Evolutionary conservation across 23 tunicate species (phyloP).

Genomic region (Ascidia mentula): DNA sequence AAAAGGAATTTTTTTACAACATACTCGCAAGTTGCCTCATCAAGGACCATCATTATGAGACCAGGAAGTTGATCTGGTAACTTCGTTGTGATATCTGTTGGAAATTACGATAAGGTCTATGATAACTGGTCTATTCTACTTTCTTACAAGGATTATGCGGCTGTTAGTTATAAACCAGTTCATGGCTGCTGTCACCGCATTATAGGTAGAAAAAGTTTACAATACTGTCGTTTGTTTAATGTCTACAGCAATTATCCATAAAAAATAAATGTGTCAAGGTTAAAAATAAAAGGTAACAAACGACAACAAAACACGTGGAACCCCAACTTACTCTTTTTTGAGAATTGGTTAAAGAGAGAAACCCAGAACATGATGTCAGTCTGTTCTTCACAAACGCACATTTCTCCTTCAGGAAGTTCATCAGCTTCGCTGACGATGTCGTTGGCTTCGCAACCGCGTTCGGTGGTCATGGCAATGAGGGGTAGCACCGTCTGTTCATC

Average conservation of each 20-base stretch:
- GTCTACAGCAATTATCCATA: too few relatives aligned
- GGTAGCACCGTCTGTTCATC: slow-evolving; percentile 44
- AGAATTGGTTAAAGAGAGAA: slow-evolving; percentile 49
- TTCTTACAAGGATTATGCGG: too few relatives aligned
- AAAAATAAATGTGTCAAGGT: too few relatives aligned
- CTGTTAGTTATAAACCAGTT: too few relatives aligned
- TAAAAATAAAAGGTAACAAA: too few relatives aligned
- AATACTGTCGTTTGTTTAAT: too few relatives aligned
- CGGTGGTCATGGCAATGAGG: slow-evolving; percentile 27
- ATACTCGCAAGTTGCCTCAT: slow-evolving; percentile 45
- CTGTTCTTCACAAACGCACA: slow-evolving; percentile 70
- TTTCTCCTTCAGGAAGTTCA: slow-evolving; percentile 23
- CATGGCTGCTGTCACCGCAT: too few relatives aligned
- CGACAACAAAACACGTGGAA: too few relatives aligned
- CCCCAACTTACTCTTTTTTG: not conserved
- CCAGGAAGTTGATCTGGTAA: slow-evolving; percentile 47
- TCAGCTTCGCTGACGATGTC: not conserved
- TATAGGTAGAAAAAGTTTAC: too few relatives aligned
- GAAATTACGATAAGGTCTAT: too few relatives aligned
- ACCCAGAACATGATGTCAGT: slow-evolving; percentile 60
- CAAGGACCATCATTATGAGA: slow-evolving; percentile 45
- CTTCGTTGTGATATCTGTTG: too few relatives aligned
- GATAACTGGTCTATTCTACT: too few relatives aligned
- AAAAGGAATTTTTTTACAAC: not conserved
- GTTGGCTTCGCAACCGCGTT: slow-evolving; percentile 45